A percentile compares a stretch with the other conserved stretches of the same genome.
phyloP scores from a whole-genome alignment of 1,140 invertebrate species.

The Eulimnadia texana region DNA sequence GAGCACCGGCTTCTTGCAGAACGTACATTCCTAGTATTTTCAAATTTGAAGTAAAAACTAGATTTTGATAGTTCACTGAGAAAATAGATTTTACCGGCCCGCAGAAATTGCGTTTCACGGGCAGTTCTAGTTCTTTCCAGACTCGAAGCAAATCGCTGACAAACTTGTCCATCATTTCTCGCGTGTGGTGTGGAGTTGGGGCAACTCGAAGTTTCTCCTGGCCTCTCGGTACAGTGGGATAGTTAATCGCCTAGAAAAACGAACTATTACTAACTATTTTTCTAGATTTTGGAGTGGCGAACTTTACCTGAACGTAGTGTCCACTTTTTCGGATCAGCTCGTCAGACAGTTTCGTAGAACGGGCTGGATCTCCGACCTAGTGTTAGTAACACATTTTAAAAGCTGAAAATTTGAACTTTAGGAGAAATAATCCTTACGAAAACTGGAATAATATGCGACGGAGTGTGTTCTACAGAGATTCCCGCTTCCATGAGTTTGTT shows the following conservation, averaged over 20 bases:
- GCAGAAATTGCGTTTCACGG: slow-evolving; percentile 33
- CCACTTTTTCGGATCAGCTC: slow-evolving; percentile 65
- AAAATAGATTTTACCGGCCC: too few relatives aligned
- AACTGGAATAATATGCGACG: slow-evolving; percentile 94
- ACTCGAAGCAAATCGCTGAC: slow-evolving; percentile 52
- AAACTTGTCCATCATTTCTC: slow-evolving; percentile 73
- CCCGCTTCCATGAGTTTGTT: slow-evolving; percentile 57
- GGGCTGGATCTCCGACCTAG: slow-evolving; percentile 68
- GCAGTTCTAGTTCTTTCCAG: slow-evolving; percentile 55
- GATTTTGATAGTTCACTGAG: too few relatives aligned
- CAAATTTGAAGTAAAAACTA: neutral
- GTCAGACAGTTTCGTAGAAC: slow-evolving; percentile 68
- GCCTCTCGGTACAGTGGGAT: slow-evolving; percentile 87
- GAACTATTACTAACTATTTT: neutral
- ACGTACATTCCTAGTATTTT: slow-evolving; percentile 38
- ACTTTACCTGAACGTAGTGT: slow-evolving; percentile 63
- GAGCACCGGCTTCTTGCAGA: slow-evolving; percentile 44
- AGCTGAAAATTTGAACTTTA: neutral
- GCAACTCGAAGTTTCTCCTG: slow-evolving; percentile 84
- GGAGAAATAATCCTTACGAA: slow-evolving; percentile 43
- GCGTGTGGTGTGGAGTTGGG: slow-evolving; percentile 83
- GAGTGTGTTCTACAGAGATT: slow-evolving; percentile 77
- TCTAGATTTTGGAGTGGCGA: neutral
- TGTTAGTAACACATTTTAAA: neutral
- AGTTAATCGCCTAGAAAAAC: slow-evolving; percentile 72